phyloP scores from a whole-genome alignment of 2,113 vertebrate genomes.

The Parus major region DNA sequence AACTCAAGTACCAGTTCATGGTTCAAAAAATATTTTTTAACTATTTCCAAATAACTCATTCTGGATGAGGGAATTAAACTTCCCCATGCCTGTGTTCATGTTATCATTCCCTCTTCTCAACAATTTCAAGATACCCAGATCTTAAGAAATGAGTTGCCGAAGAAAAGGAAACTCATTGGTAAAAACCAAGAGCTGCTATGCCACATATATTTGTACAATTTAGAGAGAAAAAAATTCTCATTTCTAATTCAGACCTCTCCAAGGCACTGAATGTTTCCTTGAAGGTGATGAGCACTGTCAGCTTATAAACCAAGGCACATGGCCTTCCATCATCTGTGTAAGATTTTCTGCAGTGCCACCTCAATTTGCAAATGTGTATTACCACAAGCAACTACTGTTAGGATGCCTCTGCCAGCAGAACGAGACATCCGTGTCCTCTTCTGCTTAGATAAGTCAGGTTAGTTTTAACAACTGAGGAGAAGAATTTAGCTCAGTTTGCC shows the following conservation, averaged over 20 bases:
- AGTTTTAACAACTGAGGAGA: neutral
- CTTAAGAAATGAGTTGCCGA: accelerated
- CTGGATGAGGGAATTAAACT: neutral
- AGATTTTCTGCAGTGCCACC: neutral
- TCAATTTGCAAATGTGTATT: neutral
- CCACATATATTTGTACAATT: neutral
- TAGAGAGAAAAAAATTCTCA: neutral
- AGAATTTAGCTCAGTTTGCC: neutral
- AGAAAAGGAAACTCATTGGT: neutral
- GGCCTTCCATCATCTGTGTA: neutral
- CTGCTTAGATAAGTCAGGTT: neutral
- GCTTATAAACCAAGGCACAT: neutral
- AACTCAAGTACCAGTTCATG: neutral
- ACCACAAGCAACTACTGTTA: neutral
- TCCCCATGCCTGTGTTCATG: neutral
- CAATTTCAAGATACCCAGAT: neutral
- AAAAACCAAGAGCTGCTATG: neutral
- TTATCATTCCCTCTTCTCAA: neutral
- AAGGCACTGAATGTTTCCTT: neutral
- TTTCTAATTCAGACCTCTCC: neutral
- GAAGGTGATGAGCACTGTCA: neutral
- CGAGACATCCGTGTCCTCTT: neutral
- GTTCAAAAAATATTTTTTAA: neutral
- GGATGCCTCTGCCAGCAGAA: neutral
- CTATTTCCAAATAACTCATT: neutral